Conservation (phyloP, 2,113 vertebrate species). For the Nicator chloris region DNA sequence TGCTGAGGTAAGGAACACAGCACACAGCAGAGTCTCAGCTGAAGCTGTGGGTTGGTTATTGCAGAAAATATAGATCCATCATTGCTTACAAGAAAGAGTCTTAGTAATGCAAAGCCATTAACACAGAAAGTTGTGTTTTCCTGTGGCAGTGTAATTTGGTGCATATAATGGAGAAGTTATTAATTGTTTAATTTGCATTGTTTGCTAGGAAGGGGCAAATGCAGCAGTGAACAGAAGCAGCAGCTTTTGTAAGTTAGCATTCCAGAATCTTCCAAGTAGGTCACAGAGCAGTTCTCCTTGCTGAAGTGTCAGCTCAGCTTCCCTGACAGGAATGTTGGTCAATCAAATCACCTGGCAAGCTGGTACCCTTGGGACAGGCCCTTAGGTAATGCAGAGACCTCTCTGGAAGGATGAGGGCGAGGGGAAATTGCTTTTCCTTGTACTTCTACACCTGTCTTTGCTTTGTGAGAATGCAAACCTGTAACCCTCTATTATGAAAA, state of each 20-base stretch:
- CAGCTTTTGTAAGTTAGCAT: neutral
- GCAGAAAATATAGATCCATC: neutral
- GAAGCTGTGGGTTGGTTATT: neutral
- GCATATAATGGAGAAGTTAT: neutral
- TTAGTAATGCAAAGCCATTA: neutral
- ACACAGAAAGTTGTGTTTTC: neutral
- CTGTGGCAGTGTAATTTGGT: neutral
- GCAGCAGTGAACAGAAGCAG: neutral
- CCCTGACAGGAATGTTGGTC: neutral
- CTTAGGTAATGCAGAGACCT: neutral
- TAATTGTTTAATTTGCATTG: neutral
- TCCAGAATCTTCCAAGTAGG: conserved; percentile 6
- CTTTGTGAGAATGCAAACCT: neutral
- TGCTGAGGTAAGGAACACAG: conserved; percentile 20
- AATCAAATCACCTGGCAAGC: neutral
- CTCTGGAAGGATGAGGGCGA: neutral
- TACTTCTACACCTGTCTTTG: neutral
- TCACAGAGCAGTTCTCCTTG: neutral
- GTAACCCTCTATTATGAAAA: neutral
- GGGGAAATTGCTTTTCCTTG: neutral
- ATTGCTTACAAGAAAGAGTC: neutral
- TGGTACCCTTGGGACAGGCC: neutral
- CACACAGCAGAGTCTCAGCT: neutral
- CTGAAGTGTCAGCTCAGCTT: neutral
- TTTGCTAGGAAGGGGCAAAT: neutral